These are phyloP conservation scores for Chiloscyllium punctatum DNA, from an alignment of 2,797 vertebrate genomes.

Conservation along the genomic window DNA sequence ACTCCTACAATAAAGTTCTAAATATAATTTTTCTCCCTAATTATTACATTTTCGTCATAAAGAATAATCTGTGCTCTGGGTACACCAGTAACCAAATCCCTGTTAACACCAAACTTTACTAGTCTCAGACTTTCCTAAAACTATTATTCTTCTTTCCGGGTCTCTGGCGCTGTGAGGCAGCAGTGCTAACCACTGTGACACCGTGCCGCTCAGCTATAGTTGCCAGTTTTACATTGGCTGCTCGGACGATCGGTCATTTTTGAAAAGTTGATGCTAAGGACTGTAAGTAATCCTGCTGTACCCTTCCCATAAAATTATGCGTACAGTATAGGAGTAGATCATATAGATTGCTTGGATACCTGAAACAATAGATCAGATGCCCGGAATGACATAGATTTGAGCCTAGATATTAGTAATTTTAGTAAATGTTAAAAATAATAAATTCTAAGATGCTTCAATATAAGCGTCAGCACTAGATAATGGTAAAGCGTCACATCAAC, in stretches of 20 bases:
- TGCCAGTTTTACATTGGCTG: background rate
- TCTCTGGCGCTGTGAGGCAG: no score
- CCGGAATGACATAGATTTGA: background rate
- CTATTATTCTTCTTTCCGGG: background rate
- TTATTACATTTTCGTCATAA: background rate
- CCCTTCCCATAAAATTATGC: background rate
- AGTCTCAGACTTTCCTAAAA: background rate
- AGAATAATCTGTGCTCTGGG: background rate
- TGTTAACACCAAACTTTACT: background rate
- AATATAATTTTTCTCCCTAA: background rate
- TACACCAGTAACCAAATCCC: background rate
- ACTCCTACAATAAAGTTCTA: background rate
- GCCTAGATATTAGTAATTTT: background rate
- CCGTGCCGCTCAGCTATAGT: no score
- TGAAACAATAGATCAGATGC: background rate
- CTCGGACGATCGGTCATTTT: background rate
- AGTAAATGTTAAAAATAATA: no score
- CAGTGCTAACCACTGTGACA: no score
- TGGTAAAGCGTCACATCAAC: no score
- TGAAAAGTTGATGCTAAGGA: background rate
- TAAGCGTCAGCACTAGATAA: background rate
- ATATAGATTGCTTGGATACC: background rate
- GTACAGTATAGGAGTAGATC: background rate
- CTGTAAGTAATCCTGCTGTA: background rate
- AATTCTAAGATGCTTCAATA: background rate